A percentile compares a stretch with the other conserved stretches of the same genome.
phyloP scores from a whole-genome alignment of 2,888 invertebrate genomes.

The Thera britannica region DNA sequence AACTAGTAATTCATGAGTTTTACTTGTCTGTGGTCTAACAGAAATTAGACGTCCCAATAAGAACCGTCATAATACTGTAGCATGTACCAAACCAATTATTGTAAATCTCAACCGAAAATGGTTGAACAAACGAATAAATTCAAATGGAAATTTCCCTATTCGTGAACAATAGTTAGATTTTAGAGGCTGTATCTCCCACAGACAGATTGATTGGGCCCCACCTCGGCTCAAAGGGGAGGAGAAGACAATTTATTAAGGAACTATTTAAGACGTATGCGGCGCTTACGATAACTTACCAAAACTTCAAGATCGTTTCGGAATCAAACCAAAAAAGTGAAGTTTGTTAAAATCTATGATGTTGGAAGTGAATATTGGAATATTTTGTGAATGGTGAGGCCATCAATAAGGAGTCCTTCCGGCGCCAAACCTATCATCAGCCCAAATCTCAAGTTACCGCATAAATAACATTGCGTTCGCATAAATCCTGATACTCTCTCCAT shows the following conservation, averaged over 20 bases:
- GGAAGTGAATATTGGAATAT: slow-evolving; percentile 7
- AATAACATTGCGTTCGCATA: slow-evolving; percentile 76
- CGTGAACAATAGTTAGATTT: slow-evolving; percentile 84
- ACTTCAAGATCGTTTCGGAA: background rate
- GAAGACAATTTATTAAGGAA: slow-evolving; percentile 37
- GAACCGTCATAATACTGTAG: slow-evolving; percentile 21
- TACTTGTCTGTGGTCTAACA: background rate
- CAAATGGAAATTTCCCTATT: slow-evolving; percentile 83
- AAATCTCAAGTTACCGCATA: slow-evolving; percentile 72
- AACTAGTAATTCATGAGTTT: background rate
- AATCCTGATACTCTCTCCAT: slow-evolving; percentile 80
- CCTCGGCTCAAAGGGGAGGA: slow-evolving; percentile 66
- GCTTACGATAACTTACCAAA: background rate
- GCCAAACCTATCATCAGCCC: slow-evolving; percentile 53
- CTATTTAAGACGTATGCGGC: slow-evolving; percentile 30
- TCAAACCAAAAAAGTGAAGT: background rate
- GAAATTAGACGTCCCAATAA: slow-evolving; percentile 12
- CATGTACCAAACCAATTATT: slow-evolving; percentile 53
- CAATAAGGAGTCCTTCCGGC: slow-evolving; percentile 36
- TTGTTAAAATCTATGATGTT: background rate
- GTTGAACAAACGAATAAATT: slow-evolving; percentile 85
- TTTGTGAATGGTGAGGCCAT: slow-evolving; percentile 28
- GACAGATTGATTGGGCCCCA: slow-evolving; percentile 83
- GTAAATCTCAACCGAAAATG: slow-evolving; percentile 72
- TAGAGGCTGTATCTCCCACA: slow-evolving; percentile 82